Percentiles rank a stretch among this genome's conserved stretches.
Evolutionary conservation across 1,140 invertebrate genomes (phyloP).

Genomic region (Ceratosolen solmsi): DNA sequence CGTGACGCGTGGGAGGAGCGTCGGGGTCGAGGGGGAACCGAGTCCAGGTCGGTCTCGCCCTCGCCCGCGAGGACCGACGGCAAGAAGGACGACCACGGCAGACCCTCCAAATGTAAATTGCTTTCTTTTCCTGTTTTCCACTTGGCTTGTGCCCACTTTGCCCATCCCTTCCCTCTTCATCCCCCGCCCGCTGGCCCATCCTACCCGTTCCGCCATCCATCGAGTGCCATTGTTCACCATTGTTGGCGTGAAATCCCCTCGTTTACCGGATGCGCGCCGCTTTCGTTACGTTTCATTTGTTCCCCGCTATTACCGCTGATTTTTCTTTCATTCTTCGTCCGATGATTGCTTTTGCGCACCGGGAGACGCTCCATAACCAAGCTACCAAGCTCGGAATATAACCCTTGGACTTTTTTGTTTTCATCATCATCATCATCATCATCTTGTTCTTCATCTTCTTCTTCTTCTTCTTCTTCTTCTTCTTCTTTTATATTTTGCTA

Average conservation of each 20-base stretch:
- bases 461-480: no score
- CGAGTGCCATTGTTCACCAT: background rate
- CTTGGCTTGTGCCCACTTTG: background rate
- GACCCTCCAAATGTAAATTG: constrained; percentile 44
- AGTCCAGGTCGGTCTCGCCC: constrained; percentile 51
- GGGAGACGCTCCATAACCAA: background rate
- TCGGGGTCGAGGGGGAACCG: constrained; percentile 27
- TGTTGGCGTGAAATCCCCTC: background rate
- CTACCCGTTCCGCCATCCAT: background rate
- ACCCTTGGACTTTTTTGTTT: no score
- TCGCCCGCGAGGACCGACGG: constrained; percentile 30
- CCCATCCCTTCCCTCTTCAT: background rate
- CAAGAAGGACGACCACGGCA: constrained; percentile 32
- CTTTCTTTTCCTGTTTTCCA: constrained; percentile 4
- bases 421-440: no score
- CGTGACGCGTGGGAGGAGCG: constrained; percentile 52
- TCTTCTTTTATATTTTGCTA: no score
- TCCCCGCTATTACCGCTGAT: background rate
- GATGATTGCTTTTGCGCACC: background rate
- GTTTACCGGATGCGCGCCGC: background rate
- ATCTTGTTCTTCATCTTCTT: no score
- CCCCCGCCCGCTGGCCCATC: no score
- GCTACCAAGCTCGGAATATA: no score
- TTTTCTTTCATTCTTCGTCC: background rate
- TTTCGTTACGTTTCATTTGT: background rate